Conservation (phyloP, 2,888 invertebrate genomes). For the Drosophila ustulata region DNA sequence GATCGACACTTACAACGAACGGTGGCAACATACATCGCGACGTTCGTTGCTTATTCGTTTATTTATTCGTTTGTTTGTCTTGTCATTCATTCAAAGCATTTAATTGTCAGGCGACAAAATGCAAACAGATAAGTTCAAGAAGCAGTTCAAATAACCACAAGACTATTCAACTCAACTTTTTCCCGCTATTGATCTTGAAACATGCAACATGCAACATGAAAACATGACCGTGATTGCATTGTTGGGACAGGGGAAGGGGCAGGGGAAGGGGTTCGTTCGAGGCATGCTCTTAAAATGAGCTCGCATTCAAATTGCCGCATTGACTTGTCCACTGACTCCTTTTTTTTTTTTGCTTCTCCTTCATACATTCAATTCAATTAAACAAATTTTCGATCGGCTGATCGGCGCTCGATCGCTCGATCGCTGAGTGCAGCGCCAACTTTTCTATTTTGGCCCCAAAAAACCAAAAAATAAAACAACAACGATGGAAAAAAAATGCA, state of each 20-base stretch:
- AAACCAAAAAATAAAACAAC: slow-evolving; percentile 17
- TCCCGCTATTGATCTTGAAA: slow-evolving; percentile 67
- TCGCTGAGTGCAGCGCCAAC: slow-evolving; percentile 60
- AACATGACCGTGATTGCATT: slow-evolving; percentile 63
- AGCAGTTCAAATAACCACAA: slow-evolving; percentile 60
- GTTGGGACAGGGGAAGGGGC: neutral
- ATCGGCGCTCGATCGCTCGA: slow-evolving; percentile 55
- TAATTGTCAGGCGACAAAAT: slow-evolving; percentile 79
- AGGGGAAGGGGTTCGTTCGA: neutral
- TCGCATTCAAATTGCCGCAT: slow-evolving; percentile 77
- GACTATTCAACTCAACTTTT: slow-evolving; percentile 49
- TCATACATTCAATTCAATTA: slow-evolving; percentile 78
- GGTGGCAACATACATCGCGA: slow-evolving; percentile 30
- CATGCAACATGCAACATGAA: slow-evolving; percentile 61
- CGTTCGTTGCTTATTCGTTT: slow-evolving; percentile 19
- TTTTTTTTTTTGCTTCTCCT: slow-evolving; percentile 25
- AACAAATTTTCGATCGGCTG: slow-evolving; percentile 69
- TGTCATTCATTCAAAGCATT: slow-evolving; percentile 76
- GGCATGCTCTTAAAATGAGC: slow-evolving; percentile 65
- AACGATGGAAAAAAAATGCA: slow-evolving; percentile 42
- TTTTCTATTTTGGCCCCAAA: slow-evolving; percentile 77
- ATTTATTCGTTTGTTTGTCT: slow-evolving; percentile 59
- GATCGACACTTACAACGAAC: slow-evolving; percentile 70
- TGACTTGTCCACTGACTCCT: slow-evolving; percentile 71
- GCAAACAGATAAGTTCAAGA: slow-evolving; percentile 75